A percentile compares a stretch with the other conserved stretches of the same genome.
Conservation (phyloP, 1,140 invertebrate genomes). For the Cyclina sinensis region DNA sequence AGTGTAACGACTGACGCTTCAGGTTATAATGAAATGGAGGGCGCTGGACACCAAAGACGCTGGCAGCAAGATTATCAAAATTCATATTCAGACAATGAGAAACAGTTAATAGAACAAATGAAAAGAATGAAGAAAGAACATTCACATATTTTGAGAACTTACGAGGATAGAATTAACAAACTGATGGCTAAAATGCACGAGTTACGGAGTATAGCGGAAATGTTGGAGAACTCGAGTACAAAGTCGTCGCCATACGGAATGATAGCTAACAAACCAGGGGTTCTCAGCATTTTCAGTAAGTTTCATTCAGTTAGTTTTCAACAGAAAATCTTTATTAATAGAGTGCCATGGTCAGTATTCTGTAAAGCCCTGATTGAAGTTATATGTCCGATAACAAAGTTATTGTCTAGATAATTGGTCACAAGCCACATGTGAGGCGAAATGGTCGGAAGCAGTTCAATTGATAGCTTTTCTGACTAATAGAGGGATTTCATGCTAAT, state of each 20-base stretch:
- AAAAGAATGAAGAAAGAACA: conserved; percentile 84
- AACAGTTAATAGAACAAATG: conserved; percentile 86
- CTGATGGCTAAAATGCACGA: conserved; percentile 86
- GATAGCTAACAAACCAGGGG: conserved; percentile 74
- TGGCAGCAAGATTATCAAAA: conserved; percentile 75
- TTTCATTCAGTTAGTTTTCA: background rate
- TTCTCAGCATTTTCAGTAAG: conserved; percentile 81
- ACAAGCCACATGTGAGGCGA: background rate
- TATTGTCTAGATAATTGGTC: background rate
- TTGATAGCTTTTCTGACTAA: background rate
- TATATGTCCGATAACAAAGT: background rate
- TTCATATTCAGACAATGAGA: conserved; percentile 85
- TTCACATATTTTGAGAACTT: conserved; percentile 79
- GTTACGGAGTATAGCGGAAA: conserved; percentile 83
- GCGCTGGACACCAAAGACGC: conserved; percentile 22
- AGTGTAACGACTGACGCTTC: conserved; percentile 53
- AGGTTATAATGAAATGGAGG: conserved; percentile 58
- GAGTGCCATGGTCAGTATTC: too few relatives aligned
- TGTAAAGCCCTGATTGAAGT: too few relatives aligned
- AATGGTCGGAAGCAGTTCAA: background rate
- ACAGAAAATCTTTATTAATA: too few relatives aligned
- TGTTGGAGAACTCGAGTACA: conserved; percentile 84
- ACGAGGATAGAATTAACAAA: conserved; percentile 84
- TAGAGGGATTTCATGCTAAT: conserved; percentile 31
- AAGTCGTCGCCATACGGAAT: conserved; percentile 82